Conservation (phyloP, 2,888 invertebrate species). For the Ornithoptera alexandrae region DNA sequence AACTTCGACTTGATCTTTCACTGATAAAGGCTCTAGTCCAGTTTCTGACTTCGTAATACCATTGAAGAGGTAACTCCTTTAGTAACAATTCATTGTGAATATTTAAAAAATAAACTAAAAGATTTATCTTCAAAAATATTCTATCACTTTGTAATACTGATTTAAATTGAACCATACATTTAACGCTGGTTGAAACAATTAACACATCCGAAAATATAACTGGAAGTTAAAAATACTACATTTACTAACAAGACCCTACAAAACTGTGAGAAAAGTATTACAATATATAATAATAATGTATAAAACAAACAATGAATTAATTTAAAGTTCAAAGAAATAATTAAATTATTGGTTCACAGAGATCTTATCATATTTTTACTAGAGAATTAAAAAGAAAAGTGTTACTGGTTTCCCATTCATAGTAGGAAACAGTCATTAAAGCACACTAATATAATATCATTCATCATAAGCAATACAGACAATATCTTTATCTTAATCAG, state of each 20-base stretch:
- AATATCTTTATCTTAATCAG: constrained; percentile 34
- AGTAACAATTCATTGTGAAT: background rate
- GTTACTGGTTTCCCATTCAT: no score
- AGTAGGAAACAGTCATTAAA: no score
- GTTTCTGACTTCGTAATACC: background rate
- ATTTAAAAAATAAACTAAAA: background rate
- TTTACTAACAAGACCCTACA: background rate
- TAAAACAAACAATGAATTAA: no score
- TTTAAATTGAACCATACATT: constrained; percentile 4
- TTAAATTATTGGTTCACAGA: no score
- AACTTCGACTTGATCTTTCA: background rate
- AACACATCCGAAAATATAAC: constrained; percentile 21
- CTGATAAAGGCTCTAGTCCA: background rate
- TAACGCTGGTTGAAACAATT: constrained; percentile 17
- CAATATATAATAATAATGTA: no score
- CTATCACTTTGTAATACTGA: constrained; percentile 29
- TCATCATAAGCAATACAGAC: no score
- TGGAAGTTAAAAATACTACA: constrained; percentile 2
- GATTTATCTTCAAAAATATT: background rate
- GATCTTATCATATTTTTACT: no score
- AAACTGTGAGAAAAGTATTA: no score
- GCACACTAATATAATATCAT: no score
- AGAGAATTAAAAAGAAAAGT: no score
- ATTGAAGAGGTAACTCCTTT: background rate
- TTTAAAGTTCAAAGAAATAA: no score